Conservation (phyloP, 2,888 invertebrate genomes). For the Podotricha telesiphe region DNA sequence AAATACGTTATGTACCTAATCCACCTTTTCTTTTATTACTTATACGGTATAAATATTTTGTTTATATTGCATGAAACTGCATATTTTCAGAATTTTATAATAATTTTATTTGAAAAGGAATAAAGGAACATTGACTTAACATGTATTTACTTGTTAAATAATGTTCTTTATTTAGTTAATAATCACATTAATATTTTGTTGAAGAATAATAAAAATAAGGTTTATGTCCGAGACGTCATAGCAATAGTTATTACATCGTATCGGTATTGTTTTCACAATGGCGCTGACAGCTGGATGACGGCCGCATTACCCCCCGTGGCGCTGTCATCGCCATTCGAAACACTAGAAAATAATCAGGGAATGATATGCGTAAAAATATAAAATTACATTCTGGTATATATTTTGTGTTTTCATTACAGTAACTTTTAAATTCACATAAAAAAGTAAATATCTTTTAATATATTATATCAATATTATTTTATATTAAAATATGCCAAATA, state of each 20-base stretch:
- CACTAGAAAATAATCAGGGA: slow-evolving; percentile 45
- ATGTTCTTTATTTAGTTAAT: neutral
- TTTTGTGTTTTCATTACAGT: neutral
- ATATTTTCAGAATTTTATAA: too few relatives aligned
- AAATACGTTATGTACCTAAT: slow-evolving; percentile 12
- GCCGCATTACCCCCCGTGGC: slow-evolving; percentile 64
- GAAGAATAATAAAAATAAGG: slow-evolving; percentile 54
- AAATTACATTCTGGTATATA: neutral
- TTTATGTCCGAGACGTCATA: slow-evolving; percentile 63
- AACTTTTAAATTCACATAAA: too few relatives aligned
- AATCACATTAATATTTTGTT: neutral
- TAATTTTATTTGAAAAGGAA: neutral
- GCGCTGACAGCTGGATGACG: slow-evolving; percentile 64
- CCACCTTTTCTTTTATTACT: slow-evolving; percentile 1
- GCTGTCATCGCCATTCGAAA: slow-evolving; percentile 71
- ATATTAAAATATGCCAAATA: too few relatives aligned
- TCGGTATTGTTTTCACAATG: slow-evolving; percentile 72
- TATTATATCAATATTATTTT: too few relatives aligned
- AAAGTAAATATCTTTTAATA: too few relatives aligned
- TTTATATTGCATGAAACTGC: neutral
- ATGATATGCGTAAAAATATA: slow-evolving; percentile 40
- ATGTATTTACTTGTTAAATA: neutral
- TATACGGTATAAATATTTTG: neutral
- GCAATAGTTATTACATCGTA: slow-evolving; percentile 72
- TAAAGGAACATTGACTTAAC: neutral